Evolutionary conservation across 1,140 invertebrate species (phyloP).

Genomic region (Meloidogyne hapla): DNA sequence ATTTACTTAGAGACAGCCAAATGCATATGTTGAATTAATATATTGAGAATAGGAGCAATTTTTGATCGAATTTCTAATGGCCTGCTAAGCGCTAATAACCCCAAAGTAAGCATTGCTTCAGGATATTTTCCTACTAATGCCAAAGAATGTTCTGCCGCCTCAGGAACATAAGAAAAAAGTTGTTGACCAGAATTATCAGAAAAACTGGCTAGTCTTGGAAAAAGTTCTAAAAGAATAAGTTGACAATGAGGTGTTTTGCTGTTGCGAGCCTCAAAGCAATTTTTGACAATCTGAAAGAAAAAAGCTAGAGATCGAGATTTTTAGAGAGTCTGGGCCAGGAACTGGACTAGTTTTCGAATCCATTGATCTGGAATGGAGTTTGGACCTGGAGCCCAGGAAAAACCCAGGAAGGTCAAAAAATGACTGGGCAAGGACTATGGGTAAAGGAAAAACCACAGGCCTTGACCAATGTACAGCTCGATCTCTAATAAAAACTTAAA

Average conservation of each 20-base stretch:
- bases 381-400: too few species aligned
- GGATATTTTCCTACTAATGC: constrained; percentile 32
- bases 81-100: constrained; percentile 38
- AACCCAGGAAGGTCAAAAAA: too few species aligned
- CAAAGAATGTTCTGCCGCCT: constrained; percentile 32
- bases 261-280: constrained; percentile 76
- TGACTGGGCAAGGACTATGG: too few species aligned
- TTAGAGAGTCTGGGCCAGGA: too few species aligned
- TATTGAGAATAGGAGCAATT: constrained; percentile 43
- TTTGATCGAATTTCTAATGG: constrained; percentile 54
- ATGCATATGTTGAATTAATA: constrained; percentile 39
- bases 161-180: constrained; percentile 8
- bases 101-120: constrained; percentile 45
- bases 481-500: constrained; percentile 2
- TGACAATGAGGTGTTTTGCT: constrained; percentile 80
- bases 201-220: constrained; percentile 91
- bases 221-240: constrained; percentile 79
- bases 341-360: too few species aligned
- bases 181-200: constrained; percentile 68
- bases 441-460: too few species aligned
- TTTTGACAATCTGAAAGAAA: constrained; percentile 67
- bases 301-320: too few species aligned
- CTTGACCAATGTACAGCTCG: too few species aligned
- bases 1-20: constrained; percentile 37
- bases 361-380: too few species aligned